Percentiles rank a stretch among this genome's conserved stretches.
These are phyloP conservation scores for Xiphophorus couchianus DNA, from an alignment of 2,113 vertebrate species.

Conservation along the genomic window DNA sequence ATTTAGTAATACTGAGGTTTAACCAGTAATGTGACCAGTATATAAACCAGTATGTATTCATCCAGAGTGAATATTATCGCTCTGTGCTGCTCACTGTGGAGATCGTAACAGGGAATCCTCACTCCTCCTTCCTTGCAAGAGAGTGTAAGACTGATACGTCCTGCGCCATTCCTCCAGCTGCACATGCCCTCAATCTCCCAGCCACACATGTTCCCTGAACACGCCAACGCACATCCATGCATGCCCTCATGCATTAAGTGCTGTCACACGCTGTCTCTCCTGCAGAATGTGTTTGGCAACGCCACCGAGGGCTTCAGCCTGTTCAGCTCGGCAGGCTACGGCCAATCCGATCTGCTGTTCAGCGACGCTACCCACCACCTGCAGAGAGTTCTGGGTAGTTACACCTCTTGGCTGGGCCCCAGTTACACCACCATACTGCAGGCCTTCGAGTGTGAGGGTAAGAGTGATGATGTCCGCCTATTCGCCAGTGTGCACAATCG, in stretches of 20 bases:
- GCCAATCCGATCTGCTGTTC: slow-evolving; percentile 79
- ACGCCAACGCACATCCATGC: slow-evolving; percentile 34
- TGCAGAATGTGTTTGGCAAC: slow-evolving; percentile 78
- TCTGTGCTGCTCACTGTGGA: slow-evolving; percentile 22
- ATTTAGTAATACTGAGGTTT: neutral
- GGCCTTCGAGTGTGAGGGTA: slow-evolving; percentile 85
- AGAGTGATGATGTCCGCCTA: slow-evolving; percentile 27
- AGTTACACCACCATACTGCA: slow-evolving; percentile 78
- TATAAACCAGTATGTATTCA: neutral
- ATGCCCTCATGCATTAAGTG: slow-evolving; percentile 33
- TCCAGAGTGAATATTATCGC: slow-evolving; percentile 36
- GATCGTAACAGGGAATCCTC: slow-evolving; percentile 34
- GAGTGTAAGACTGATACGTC: slow-evolving; percentile 26
- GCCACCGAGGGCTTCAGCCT: slow-evolving; percentile 77
- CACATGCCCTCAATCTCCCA: slow-evolving; percentile 34
- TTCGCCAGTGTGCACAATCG: slow-evolving; percentile 11
- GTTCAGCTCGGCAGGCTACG: slow-evolving; percentile 79
- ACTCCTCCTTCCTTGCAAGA: slow-evolving; percentile 19
- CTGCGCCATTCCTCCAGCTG: slow-evolving; percentile 18
- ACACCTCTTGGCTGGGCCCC: slow-evolving; percentile 81
- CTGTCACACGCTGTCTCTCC: slow-evolving; percentile 36
- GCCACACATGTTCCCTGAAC: slow-evolving; percentile 15
- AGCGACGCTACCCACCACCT: slow-evolving; percentile 79
- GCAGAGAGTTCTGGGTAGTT: slow-evolving; percentile 80
- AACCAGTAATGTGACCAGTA: neutral